These are phyloP conservation scores for Arctopsyche grandis DNA, from an alignment of 1,140 invertebrate genomes.

Conservation along the genomic window DNA sequence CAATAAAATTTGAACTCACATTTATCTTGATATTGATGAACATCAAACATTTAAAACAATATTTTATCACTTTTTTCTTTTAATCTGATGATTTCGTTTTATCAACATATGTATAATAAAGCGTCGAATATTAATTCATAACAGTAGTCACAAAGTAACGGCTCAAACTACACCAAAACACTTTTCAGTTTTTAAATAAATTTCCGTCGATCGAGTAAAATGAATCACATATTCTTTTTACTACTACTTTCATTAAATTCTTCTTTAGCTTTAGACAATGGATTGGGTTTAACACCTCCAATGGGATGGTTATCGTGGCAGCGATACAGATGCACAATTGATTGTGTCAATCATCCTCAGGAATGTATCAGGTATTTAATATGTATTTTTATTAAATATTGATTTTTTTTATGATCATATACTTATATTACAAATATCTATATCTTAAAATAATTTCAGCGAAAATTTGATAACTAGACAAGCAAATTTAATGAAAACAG, in stretches of 20 bases:
- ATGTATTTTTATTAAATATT: background rate
- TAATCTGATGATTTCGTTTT: background rate
- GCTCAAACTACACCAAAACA: no score
- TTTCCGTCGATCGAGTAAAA: background rate
- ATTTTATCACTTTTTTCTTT: background rate
- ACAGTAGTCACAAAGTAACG: no score
- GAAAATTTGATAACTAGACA: constrained; percentile 82
- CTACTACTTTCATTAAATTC: no score
- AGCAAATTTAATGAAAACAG: constrained; percentile 79
- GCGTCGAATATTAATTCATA: no score
- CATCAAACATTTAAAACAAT: no score
- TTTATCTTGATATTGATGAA: no score
- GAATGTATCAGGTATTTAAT: constrained; percentile 73
- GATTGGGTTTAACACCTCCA: constrained; percentile 65
- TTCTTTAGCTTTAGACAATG: constrained; percentile 57
- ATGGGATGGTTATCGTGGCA: constrained; percentile 86
- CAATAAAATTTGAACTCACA: no score
- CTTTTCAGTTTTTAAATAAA: no score
- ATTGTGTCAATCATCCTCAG: constrained; percentile 74
- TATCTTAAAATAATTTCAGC: constrained; percentile 64
- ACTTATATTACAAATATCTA: background rate
- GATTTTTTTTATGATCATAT: background rate
- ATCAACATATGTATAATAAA: no score
- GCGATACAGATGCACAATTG: constrained; percentile 75
- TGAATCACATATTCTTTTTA: no score